A percentile compares a stretch with the other conserved stretches of the same genome.
These are phyloP conservation scores for Diaprepes abbreviatus DNA, from an alignment of 2,888 invertebrate species.

Conservation along the genomic window DNA sequence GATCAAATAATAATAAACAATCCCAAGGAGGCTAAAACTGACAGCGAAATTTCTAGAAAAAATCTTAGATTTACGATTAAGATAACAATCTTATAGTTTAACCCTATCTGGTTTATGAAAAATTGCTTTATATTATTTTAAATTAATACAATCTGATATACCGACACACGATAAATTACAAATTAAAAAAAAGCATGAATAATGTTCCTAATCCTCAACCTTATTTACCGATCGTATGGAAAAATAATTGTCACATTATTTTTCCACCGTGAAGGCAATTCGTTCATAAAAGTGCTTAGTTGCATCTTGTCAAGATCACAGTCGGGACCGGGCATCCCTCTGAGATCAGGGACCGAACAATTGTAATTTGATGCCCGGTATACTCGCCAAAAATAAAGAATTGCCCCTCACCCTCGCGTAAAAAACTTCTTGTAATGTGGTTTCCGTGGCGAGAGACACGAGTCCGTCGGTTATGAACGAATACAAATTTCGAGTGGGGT, in stretches of 20 bases:
- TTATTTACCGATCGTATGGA: neutral
- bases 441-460: constrained; percentile 43
- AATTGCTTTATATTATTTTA: too few species aligned
- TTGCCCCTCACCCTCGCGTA: constrained; percentile 49
- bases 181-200: neutral
- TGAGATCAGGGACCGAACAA: constrained; percentile 54
- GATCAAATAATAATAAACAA: too few species aligned
- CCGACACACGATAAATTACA: too few species aligned
- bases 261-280: constrained; percentile 35
- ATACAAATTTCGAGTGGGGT: neutral
- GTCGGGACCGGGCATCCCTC: constrained; percentile 55
- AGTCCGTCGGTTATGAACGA: constrained; percentile 15
- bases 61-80: too few species aligned
- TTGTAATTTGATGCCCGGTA: constrained; percentile 58
- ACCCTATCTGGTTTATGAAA: too few species aligned
- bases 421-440: constrained; percentile 53
- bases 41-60: too few species aligned
- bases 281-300: constrained; percentile 34
- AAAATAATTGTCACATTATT: constrained; percentile 49
- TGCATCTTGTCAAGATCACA: constrained; percentile 58
- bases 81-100: too few species aligned
- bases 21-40: too few species aligned
- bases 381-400: constrained; percentile 47
- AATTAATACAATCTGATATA: too few species aligned
- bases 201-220: neutral